A percentile compares a stretch with the other conserved stretches of the same genome.
phyloP scores from a whole-genome alignment of 2,797 vertebrate genomes.

The Pelobates cultripes region DNA sequence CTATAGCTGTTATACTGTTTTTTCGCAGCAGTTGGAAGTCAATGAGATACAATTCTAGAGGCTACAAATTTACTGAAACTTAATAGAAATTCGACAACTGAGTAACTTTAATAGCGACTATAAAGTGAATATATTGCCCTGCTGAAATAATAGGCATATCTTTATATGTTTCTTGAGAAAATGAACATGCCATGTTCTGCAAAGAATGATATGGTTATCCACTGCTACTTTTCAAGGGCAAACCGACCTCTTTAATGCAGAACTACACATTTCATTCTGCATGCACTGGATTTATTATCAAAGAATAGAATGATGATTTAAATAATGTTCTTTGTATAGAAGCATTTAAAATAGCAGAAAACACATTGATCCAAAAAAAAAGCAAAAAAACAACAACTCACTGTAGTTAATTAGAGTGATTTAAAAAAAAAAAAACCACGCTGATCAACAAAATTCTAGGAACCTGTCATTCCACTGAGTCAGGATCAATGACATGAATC shows the following conservation, averaged over 20 bases:
- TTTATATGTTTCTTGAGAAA: neutral
- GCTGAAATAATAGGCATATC: neutral
- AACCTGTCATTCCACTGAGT: neutral
- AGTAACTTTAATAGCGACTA: neutral
- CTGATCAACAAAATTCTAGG: neutral
- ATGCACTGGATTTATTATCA: neutral
- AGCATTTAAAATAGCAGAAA: neutral
- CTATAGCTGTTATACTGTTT: no score
- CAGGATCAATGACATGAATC: constrained; percentile 12
- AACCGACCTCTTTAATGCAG: neutral
- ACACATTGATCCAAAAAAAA: neutral
- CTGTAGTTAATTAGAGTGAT: neutral
- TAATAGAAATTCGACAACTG: neutral
- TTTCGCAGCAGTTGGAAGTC: no score
- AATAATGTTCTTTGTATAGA: neutral
- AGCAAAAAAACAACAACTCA: neutral
- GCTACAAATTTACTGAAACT: no score
- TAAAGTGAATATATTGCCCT: neutral
- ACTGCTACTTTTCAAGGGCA: neutral
- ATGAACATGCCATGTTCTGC: no score
- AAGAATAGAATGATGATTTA: neutral
- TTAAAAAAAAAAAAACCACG: neutral
- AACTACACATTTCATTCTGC: neutral
- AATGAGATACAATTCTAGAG: neutral
- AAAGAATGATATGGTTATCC: neutral